These are phyloP conservation scores for Willowsia nigromaculata DNA, from an alignment of 2,888 invertebrate genomes.

Conservation along the genomic window DNA sequence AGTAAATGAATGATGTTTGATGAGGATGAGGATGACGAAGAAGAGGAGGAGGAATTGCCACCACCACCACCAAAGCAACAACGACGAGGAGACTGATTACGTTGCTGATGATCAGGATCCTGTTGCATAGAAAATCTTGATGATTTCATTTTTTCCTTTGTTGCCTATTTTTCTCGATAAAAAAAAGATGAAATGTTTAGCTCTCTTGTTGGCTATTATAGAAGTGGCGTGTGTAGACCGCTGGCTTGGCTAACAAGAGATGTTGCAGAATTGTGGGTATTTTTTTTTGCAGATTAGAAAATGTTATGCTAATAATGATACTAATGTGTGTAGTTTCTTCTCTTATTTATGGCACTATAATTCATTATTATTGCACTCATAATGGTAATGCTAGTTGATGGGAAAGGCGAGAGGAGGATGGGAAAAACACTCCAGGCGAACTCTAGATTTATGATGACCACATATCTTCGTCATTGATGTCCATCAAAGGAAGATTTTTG, in stretches of 20 bases:
- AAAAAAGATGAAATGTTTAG: background rate
- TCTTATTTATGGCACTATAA: constrained; percentile 33
- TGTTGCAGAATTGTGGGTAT: background rate
- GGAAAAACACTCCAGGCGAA: constrained; percentile 32
- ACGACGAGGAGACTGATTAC: constrained; percentile 18
- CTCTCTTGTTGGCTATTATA: background rate
- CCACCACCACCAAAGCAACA: constrained; percentile 1
- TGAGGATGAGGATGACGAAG: background rate
- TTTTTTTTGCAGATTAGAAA: too few species aligned
- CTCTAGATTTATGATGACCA: background rate
- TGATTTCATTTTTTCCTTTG: constrained; percentile 54
- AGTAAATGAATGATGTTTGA: background rate
- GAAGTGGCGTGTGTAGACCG: background rate
- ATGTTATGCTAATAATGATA: too few species aligned
- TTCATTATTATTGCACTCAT: constrained; percentile 15
- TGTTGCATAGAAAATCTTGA: background rate
- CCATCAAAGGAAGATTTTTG: background rate
- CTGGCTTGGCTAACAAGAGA: too few species aligned
- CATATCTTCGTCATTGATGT: background rate
- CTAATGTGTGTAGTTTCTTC: background rate
- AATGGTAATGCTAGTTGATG: background rate
- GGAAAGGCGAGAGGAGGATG: background rate
- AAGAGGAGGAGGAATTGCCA: constrained; percentile 31
- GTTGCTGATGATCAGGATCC: background rate
- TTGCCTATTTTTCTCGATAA: background rate